A percentile compares a stretch with the other conserved stretches of the same genome.
Conservation (phyloP, 2,797 vertebrate species). For the Mus spretus region DNA sequence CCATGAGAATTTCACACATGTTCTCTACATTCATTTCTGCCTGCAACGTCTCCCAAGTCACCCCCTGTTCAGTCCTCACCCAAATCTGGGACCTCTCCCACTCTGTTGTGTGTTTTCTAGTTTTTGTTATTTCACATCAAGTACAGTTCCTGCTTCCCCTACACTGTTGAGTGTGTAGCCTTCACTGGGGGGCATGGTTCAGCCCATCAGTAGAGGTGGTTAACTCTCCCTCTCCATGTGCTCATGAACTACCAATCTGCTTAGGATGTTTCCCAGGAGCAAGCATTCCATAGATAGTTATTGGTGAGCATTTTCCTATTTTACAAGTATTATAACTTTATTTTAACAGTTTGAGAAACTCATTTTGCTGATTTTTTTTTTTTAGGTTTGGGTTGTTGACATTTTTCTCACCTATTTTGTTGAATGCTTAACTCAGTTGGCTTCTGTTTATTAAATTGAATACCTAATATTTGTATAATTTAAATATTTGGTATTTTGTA, state of each 20-base stretch:
- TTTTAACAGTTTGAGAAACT: slow-evolving; percentile 41
- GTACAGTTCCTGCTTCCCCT: too few species aligned
- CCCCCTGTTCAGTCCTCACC: not conserved
- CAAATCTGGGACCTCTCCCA: not conserved
- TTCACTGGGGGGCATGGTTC: not conserved
- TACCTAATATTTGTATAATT: slow-evolving; percentile 11
- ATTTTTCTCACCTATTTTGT: not conserved
- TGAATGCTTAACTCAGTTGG: not conserved
- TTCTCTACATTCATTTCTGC: too few species aligned
- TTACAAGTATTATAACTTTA: slow-evolving; percentile 6
- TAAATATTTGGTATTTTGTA: not conserved
- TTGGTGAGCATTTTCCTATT: not conserved
- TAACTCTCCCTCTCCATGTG: not conserved
- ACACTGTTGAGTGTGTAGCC: not conserved
- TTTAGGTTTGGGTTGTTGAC: not conserved
- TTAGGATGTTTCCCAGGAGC: not conserved
- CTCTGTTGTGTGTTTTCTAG: too few species aligned
- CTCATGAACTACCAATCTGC: not conserved
- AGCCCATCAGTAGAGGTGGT: not conserved
- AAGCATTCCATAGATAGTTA: not conserved
- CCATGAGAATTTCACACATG: not conserved
- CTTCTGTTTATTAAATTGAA: slow-evolving; percentile 8
- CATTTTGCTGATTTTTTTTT: not conserved
- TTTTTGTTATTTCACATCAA: not conserved
- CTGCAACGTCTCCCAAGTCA: too few species aligned